Evolutionary conservation across 1,140 invertebrate species (phyloP).

Genomic region (Rhagoletis pomonella): DNA sequence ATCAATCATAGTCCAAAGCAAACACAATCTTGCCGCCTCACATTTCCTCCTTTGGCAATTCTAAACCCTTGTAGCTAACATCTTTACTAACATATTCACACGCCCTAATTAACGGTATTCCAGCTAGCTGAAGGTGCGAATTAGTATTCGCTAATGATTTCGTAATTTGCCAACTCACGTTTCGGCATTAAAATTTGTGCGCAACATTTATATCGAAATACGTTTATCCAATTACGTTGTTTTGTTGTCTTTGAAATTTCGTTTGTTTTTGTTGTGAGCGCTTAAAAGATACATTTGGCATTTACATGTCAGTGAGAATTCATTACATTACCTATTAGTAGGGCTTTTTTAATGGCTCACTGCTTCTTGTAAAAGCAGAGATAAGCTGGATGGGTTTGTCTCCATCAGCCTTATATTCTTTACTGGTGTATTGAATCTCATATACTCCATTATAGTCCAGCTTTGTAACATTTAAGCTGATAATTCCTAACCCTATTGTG

Average conservation of each 20-base stretch:
- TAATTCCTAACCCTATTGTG: neutral
- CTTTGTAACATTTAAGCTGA: constrained; percentile 16
- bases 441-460: no score
- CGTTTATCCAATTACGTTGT: neutral
- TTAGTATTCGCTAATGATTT: neutral
- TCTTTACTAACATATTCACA: neutral
- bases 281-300: neutral
- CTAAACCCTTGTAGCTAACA: neutral
- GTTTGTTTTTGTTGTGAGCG: neutral
- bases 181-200: neutral
- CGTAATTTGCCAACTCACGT: constrained; percentile 22
- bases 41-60: neutral
- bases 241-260: neutral
- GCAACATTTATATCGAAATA: neutral
- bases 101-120: constrained; percentile 2
- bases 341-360: neutral
- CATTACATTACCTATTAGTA: neutral
- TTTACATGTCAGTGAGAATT: neutral
- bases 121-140: constrained; percentile 4
- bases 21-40: neutral
- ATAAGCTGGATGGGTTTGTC: no score
- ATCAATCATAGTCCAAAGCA: neutral
- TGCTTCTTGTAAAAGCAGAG: no score
- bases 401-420: no score
- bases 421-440: no score